phyloP scores from a whole-genome alignment of 2,797 vertebrate genomes.

The Coreius guichenoti region DNA sequence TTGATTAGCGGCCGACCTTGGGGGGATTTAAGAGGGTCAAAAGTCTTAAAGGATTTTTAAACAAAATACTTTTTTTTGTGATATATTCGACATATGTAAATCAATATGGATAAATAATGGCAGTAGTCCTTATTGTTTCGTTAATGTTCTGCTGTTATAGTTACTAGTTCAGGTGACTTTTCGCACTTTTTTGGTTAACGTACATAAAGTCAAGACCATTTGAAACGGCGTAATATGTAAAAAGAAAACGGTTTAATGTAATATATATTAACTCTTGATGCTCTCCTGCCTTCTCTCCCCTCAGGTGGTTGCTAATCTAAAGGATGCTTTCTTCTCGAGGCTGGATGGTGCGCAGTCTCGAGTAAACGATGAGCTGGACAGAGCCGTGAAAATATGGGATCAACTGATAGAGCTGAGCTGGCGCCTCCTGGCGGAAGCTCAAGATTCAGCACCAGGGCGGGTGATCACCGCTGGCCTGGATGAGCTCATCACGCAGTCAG shows the following conservation, averaged over 20 bases:
- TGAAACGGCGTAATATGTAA: not conserved
- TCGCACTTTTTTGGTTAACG: not conserved
- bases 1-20: no score
- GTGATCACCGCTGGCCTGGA: slow-evolving; percentile 63
- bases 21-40: not conserved
- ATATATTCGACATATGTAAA: not conserved
- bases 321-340: slow-evolving; percentile 69
- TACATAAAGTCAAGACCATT: not conserved
- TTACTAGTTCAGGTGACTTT: not conserved
- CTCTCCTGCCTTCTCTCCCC: not conserved
- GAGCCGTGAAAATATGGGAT: slow-evolving; percentile 62
- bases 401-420: slow-evolving; percentile 13
- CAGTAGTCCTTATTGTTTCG: not conserved
- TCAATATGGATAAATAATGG: no score
- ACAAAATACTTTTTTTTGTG: not conserved
- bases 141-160: not conserved
- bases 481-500: slow-evolving; percentile 69
- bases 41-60: not conserved
- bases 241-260: not conserved
- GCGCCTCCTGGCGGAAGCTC: slow-evolving; percentile 54
- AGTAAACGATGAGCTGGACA: slow-evolving; percentile 66
- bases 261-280: not conserved
- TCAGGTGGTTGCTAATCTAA: slow-evolving; percentile 73
- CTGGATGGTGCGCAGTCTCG: slow-evolving; percentile 72
- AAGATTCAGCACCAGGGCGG: slow-evolving; percentile 62